phyloP scores from a whole-genome alignment of 2,888 invertebrate species.

The Netelia inedita region DNA sequence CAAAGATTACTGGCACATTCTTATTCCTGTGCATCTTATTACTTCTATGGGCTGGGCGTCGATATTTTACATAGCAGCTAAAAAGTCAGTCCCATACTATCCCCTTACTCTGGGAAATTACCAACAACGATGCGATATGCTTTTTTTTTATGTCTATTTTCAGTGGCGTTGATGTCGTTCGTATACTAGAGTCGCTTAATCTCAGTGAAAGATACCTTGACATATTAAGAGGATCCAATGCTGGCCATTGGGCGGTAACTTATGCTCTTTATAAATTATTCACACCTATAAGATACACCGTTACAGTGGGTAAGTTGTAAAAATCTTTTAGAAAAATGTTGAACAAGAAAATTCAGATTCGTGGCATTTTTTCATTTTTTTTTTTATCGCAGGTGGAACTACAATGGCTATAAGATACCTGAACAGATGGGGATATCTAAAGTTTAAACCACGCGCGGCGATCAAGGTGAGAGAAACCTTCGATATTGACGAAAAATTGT shows the following conservation, averaged over 20 bases:
- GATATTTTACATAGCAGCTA: constrained; percentile 93
- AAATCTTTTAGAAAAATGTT: not conserved
- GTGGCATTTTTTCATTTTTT: not conserved
- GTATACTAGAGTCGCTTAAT: constrained; percentile 91
- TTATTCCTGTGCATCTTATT: constrained; percentile 96
- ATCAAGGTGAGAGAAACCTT: constrained; percentile 60
- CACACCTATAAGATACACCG: constrained; percentile 96
- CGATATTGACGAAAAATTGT: constrained; percentile 40
- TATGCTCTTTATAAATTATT: constrained; percentile 97
- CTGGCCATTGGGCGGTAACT: constrained; percentile 95
- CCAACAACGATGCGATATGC: not conserved
- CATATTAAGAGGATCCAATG: constrained; percentile 91
- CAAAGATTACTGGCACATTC: constrained; percentile 98
- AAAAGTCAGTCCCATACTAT: constrained; percentile 88
- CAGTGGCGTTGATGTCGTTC: constrained; percentile 97
- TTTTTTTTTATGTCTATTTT: constrained; percentile 77
- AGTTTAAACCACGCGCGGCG: constrained; percentile 78
- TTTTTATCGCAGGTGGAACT: constrained; percentile 89
- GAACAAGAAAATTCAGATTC: not conserved
- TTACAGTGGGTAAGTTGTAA: constrained; percentile 91
- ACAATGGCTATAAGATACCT: constrained; percentile 94
- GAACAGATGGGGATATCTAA: constrained; percentile 92
- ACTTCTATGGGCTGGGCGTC: constrained; percentile 96
- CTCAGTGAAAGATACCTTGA: constrained; percentile 92
- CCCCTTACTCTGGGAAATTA: not conserved